A percentile compares a stretch with the other conserved stretches of the same genome.
phyloP scores from a whole-genome alignment of 2,888 invertebrate genomes.

The Keiferia lycopersicella region DNA sequence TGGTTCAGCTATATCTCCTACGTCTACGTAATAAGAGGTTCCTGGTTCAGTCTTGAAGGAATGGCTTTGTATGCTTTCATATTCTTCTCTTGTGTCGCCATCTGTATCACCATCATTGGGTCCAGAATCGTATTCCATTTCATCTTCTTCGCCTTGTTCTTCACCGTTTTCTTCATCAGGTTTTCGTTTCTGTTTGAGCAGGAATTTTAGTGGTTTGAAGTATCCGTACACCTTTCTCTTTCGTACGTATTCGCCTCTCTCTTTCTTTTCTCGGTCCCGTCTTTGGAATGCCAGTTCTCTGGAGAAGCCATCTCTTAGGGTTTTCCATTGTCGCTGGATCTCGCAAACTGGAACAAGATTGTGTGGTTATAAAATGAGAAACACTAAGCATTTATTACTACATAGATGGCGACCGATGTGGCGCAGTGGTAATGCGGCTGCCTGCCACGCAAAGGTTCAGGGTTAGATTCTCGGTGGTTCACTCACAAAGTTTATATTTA shows the following conservation, averaged over 20 bases:
- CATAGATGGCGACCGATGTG: too few species aligned
- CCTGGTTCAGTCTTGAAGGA: slow-evolving; percentile 27
- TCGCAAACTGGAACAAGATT: slow-evolving; percentile 46
- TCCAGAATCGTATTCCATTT: neutral
- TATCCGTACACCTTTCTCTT: slow-evolving; percentile 54
- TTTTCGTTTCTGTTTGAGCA: slow-evolving; percentile 37
- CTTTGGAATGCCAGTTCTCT: slow-evolving; percentile 52
- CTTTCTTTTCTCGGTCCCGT: slow-evolving; percentile 44
- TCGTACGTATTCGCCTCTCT: slow-evolving; percentile 40
- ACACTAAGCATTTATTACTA: neutral
- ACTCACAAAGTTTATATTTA: too few species aligned
- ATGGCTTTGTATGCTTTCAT: neutral
- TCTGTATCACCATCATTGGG: neutral
- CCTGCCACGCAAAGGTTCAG: too few species aligned
- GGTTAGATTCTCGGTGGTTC: too few species aligned
- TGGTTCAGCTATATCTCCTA: neutral
- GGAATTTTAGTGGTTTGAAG: slow-evolving; percentile 50
- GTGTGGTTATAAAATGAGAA: neutral
- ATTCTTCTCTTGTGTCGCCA: neutral
- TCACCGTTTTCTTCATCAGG: slow-evolving; percentile 28
- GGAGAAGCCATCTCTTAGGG: slow-evolving; percentile 58
- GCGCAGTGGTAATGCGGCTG: too few species aligned
- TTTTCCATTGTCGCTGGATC: slow-evolving; percentile 59
- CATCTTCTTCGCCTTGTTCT: slow-evolving; percentile 33
- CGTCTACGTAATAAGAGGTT: slow-evolving; percentile 1